Conservation (phyloP, 1,140 invertebrate genomes). For the Eriocheir sinensis region DNA sequence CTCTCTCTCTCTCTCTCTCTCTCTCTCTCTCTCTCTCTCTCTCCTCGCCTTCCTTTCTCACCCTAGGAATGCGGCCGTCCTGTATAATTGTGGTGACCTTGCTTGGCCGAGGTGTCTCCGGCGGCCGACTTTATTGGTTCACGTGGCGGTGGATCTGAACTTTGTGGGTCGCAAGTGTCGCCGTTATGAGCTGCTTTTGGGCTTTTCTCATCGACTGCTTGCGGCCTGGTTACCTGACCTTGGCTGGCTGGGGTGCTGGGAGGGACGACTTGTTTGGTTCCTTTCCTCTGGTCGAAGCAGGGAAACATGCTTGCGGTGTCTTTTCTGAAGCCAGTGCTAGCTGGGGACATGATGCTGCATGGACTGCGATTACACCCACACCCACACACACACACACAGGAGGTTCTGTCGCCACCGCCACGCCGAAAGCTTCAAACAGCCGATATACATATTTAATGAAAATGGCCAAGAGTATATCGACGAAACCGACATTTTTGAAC, state of each 20-base stretch:
- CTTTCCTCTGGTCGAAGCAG: neutral
- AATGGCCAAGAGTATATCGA: no score
- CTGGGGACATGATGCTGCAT: neutral
- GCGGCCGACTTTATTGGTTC: neutral
- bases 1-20: no score
- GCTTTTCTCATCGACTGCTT: neutral
- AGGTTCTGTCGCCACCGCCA: neutral
- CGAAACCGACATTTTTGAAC: neutral
- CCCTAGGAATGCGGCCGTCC: neutral
- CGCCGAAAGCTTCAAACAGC: neutral
- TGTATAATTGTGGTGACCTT: slow-evolving; percentile 32
- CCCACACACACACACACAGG: slow-evolving; percentile 33
- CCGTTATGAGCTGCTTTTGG: slow-evolving; percentile 49
- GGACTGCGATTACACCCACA: neutral
- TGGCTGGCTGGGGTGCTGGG: no score
- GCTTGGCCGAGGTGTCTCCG: slow-evolving; percentile 14
- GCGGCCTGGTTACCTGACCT: neutral
- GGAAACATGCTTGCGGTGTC: neutral
- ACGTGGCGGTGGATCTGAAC: neutral
- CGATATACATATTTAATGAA: no score
- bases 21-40: no score
- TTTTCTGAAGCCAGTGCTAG: neutral
- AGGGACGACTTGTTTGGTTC: neutral
- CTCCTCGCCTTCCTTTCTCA: neutral
- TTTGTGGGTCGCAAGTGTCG: neutral